Base-by-base conservation (phyloP, 2,888 invertebrate genomes). In the Cancer borealis region DNA sequence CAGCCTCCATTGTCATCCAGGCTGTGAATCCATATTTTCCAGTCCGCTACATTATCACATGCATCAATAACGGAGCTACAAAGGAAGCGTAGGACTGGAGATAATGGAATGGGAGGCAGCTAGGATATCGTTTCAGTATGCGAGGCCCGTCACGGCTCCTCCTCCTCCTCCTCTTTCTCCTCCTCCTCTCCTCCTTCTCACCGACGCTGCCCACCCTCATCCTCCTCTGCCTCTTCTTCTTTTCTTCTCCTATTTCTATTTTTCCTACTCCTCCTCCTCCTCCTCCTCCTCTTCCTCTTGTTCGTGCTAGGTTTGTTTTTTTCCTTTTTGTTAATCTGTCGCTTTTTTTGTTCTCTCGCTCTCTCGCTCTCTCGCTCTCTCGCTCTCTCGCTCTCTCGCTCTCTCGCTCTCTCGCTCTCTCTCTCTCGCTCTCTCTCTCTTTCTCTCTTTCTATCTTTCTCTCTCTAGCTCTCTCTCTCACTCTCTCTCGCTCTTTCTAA, bases 21-120 rank as follows among this genome's bases (percentile, higher is more conserved):
- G 84, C 84, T 17, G 84, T 84, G 84, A n/a, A 84, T 84, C 84
- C n/a, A 84, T 39, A 84, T 84, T 84, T 84, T 39, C 84, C 84
- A 10, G 84, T 5, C n/a, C 39, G 84, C 84, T 84, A 84, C 84
- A 84, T 84, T 84, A 84, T 39, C 84, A 39, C 84, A 17, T 84
- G 39, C 84, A 84, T 84, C 84, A 84, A 84, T 84, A 84, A 84
- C 84, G 39, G 14, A 39, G 84, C 39, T 39, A 84, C 39, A 84
- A 84, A 84, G 84, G 84, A 84, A 14, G 84, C 84, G 39, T 39
- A 84, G 84, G 39, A 39, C 84, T 84, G 84, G 39, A 84, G 39
- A 30, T 84, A 84, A 84, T 84, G 84, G 84, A 30, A 84, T 39
- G 30, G 84, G 39, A 84, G 30, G 84, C 10, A 12, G 84, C 84